These are phyloP conservation scores for Drosophila tripunctata DNA, from an alignment of 2,888 invertebrate species.

Conservation along the genomic window DNA sequence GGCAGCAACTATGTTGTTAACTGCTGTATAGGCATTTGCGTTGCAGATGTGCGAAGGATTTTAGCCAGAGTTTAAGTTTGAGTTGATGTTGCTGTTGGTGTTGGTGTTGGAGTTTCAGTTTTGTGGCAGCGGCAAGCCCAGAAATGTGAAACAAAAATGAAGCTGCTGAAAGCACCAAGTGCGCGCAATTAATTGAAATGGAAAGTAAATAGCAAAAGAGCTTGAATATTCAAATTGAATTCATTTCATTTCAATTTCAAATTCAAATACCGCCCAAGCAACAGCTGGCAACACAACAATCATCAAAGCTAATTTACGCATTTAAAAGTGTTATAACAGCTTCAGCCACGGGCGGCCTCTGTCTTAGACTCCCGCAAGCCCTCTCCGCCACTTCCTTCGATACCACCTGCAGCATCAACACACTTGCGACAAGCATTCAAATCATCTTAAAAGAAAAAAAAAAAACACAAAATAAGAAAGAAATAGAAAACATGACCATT, in stretches of 20 bases:
- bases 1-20: slow-evolving; percentile 10
- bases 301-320: slow-evolving; percentile 71
- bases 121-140: slow-evolving; percentile 30
- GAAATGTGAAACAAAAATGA: slow-evolving; percentile 27
- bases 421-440: slow-evolving; percentile 25
- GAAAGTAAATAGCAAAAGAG: slow-evolving; percentile 56
- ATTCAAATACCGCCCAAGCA: slow-evolving; percentile 42
- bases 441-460: slow-evolving; percentile 27
- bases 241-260: slow-evolving; percentile 75
- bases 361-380: not conserved
- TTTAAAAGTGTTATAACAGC: slow-evolving; percentile 68
- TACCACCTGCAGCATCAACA: not conserved
- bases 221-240: slow-evolving; percentile 61
- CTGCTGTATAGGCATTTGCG: not conserved
- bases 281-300: slow-evolving; percentile 8
- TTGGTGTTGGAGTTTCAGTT: slow-evolving; percentile 30
- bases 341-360: slow-evolving; percentile 33
- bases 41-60: slow-evolving; percentile 40
- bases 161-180: slow-evolving; percentile 44
- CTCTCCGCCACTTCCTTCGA: not conserved
- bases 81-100: slow-evolving; percentile 42
- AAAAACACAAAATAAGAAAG: not conserved
- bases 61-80: slow-evolving; percentile 15
- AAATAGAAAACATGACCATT: slow-evolving; percentile 35
- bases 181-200: slow-evolving; percentile 74